phyloP scores from a whole-genome alignment of 1,140 invertebrate genomes.

The Drosophila virilis region DNA sequence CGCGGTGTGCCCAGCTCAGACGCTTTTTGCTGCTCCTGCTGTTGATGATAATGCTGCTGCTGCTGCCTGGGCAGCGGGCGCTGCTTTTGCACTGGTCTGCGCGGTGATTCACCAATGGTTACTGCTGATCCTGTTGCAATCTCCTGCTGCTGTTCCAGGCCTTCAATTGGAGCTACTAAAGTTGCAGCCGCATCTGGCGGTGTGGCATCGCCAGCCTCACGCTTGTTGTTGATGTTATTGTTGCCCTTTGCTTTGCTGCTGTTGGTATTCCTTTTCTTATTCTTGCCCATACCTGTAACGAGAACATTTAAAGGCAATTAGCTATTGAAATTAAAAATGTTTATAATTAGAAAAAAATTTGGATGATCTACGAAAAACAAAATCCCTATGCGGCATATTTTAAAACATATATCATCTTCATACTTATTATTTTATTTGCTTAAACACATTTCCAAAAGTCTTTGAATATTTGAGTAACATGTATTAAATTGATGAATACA shows the following conservation, averaged over 20 bases:
- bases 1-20: conserved; percentile 28
- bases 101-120: conserved; percentile 36
- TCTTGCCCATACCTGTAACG: conserved; percentile 54
- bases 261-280: conserved; percentile 60
- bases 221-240: conserved; percentile 54
- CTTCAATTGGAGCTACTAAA: conserved; percentile 23
- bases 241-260: conserved; percentile 48
- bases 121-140: conserved; percentile 23
- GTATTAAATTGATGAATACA: too few species aligned
- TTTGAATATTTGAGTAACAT: too few species aligned
- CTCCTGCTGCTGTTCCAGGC: conserved; percentile 20
- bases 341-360: not conserved
- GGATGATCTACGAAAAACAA: not conserved
- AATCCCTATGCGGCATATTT: too few species aligned
- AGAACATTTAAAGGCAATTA: conserved; percentile 47
- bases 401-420: too few species aligned
- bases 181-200: conserved; percentile 22
- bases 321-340: not conserved
- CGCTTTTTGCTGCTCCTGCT: conserved; percentile 28
- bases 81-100: conserved; percentile 32
- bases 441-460: too few species aligned
- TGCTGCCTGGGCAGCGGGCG: conserved; percentile 46
- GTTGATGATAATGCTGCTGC: conserved; percentile 45
- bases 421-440: too few species aligned
- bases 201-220: conserved; percentile 50